Conservation (phyloP, 2,797 vertebrate species). For the Lacerta bilineata region DNA sequence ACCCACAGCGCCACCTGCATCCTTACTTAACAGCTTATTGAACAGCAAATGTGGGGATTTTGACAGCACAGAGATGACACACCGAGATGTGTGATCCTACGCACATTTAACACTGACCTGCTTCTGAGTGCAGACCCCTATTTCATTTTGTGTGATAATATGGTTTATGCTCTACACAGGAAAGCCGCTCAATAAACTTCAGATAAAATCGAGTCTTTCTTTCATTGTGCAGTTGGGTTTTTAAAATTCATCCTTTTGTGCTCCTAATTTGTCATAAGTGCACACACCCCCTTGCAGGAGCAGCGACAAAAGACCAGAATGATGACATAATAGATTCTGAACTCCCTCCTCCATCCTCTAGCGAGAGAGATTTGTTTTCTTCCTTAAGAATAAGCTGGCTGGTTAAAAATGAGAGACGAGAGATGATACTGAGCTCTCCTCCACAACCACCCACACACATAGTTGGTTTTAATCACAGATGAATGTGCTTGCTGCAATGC, state of each 20-base stretch:
- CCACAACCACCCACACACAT: constrained; percentile 69
- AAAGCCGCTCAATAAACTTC: constrained; percentile 22
- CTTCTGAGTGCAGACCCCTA: background rate
- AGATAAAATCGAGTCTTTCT: constrained; percentile 4
- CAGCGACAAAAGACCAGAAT: constrained; percentile 55
- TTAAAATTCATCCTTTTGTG: constrained; percentile 49
- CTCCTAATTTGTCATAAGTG: constrained; percentile 34
- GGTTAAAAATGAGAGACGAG: constrained; percentile 68
- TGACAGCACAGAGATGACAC: background rate
- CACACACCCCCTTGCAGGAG: constrained; percentile 35
- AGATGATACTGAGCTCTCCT: constrained; percentile 68
- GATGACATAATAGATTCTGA: constrained; percentile 60
- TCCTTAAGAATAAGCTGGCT: constrained; percentile 69
- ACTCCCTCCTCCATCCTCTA: constrained; percentile 65
- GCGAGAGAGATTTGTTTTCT: constrained; percentile 57
- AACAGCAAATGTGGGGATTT: background rate
- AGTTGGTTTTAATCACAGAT: constrained; percentile 60
- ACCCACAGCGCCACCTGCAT: too few species aligned
- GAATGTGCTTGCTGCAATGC: constrained; percentile 21
- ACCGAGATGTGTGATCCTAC: background rate
- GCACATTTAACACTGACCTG: background rate
- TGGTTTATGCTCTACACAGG: constrained; percentile 28
- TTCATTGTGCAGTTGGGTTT: constrained; percentile 33
- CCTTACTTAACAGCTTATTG: background rate
- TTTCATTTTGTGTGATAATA: constrained; percentile 2